Percentiles rank a stretch among this genome's conserved stretches.
Conservation (phyloP, 2,797 vertebrate genomes). For the Malacoraja senta region DNA sequence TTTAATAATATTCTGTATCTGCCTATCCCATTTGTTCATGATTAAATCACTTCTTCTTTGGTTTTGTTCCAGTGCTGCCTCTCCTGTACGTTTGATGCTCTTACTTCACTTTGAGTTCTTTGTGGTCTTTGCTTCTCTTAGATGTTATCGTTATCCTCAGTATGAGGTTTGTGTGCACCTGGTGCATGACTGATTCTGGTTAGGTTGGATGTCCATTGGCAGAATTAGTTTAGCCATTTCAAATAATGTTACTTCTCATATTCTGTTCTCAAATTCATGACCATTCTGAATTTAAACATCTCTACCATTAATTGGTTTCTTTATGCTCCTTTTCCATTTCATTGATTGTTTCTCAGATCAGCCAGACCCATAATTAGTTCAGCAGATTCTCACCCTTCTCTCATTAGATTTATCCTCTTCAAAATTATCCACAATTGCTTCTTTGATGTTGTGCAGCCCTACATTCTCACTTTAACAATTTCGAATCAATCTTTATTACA, state of each 20-base stretch:
- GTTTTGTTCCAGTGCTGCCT: not conserved
- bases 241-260: not conserved
- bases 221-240: not conserved
- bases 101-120: not conserved
- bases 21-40: not conserved
- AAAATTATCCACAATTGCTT: not conserved
- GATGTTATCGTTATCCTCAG: not conserved
- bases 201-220: not conserved
- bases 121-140: not conserved
- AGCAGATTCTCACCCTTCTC: not conserved
- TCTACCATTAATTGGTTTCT: not conserved
- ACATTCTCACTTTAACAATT: no score
- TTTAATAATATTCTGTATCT: constrained; percentile 3
- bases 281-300: not conserved
- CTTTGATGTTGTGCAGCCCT: not conserved
- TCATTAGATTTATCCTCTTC: not conserved
- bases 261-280: not conserved
- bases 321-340: not conserved
- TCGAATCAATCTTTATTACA: not conserved
- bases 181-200: not conserved
- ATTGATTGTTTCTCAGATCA: not conserved
- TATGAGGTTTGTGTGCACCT: not conserved
- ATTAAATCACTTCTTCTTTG: not conserved
- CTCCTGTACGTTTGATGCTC: not conserved
- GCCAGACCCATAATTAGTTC: not conserved